Evolutionary conservation across 2,113 vertebrate genomes (phyloP), one percentile per base, ranked within the genome.

Genomic region (Cinclus cinclus): DNA sequence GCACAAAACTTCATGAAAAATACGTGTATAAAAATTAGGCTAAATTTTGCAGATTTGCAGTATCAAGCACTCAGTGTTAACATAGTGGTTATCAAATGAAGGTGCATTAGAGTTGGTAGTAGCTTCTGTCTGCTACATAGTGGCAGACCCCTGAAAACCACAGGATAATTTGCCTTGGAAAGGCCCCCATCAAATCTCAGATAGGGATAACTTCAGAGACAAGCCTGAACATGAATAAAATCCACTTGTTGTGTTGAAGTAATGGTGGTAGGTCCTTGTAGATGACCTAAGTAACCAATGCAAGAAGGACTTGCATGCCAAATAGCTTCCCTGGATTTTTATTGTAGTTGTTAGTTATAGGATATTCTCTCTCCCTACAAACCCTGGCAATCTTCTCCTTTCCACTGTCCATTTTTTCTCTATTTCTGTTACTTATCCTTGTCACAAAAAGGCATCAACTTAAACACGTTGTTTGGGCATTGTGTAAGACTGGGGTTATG

Each of bases 21-120:
- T 4, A 3, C 2, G 0, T n/a, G 21, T 25, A 17, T n/a, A 46
- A 50, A 69, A 73, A 4, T 7, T 9, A 37, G 13, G 23, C 19
- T 74, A 49, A 24, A 14, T 22, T 55, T 62, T 30, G 18, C 65
- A 35, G 33, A 39, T 62, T 65, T 78, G 23, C 8, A 3, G 21
- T 42, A 39, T 73, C 22, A 28, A 60, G 59, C 42, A 46, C 33
- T 73, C 39, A 30, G 20, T 37, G 13, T 59, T 31, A 58, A 47
- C 5, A 10, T 9, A 37, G 41, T n/a, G 18, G 12, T 44, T 86
- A 28, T 46, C 33, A 60, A 65, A 65, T 69, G 7, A 53, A 58
- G 15, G 41, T n/a, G n/a, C 10, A 5, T 76, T 42, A 13, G 44
- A 11, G 21, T 5, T 92, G 62, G 13, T 31, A 39, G 41, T 22